Conservation (phyloP, 2,113 vertebrate species). For the Callorhinus ursinus region DNA sequence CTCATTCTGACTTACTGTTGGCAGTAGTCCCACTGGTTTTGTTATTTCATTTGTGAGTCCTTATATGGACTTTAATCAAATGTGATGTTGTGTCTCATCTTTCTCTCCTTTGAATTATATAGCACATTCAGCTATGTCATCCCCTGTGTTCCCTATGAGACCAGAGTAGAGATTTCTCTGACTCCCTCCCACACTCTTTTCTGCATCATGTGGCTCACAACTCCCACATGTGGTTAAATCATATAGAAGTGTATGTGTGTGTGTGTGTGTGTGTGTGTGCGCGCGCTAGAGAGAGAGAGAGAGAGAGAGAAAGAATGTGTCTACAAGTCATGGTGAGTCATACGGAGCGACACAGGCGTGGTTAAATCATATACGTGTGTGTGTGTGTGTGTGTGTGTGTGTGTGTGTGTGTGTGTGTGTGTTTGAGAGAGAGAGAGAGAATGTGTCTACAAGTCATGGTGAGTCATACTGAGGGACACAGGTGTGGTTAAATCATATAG, state of each 20-base stretch:
- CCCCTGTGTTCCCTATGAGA: background rate
- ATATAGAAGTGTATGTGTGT: background rate
- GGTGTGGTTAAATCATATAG: background rate
- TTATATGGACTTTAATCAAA: slow-evolving; percentile 24
- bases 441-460: background rate
- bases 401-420: background rate
- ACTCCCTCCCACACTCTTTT: background rate
- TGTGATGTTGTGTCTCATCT: slow-evolving; percentile 9
- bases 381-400: background rate
- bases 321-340: background rate
- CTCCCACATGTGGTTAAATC: background rate
- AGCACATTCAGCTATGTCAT: background rate
- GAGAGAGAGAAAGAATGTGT: background rate
- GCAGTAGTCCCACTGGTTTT: background rate
- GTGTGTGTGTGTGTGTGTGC: background rate
- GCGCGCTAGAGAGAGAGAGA: too few species aligned
- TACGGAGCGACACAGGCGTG: background rate
- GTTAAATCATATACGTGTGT: background rate
- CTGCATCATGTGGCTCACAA: background rate
- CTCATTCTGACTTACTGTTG: slow-evolving; percentile 28
- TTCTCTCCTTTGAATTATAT: slow-evolving; percentile 41
- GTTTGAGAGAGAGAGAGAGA: background rate
- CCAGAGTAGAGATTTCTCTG: background rate
- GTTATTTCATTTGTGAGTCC: slow-evolving; percentile 5
- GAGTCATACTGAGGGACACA: background rate